Percentiles rank a stretch among this genome's conserved stretches.
phyloP scores from a whole-genome alignment of 1,140 invertebrate species.

The Dermatophagoides farinae region DNA sequence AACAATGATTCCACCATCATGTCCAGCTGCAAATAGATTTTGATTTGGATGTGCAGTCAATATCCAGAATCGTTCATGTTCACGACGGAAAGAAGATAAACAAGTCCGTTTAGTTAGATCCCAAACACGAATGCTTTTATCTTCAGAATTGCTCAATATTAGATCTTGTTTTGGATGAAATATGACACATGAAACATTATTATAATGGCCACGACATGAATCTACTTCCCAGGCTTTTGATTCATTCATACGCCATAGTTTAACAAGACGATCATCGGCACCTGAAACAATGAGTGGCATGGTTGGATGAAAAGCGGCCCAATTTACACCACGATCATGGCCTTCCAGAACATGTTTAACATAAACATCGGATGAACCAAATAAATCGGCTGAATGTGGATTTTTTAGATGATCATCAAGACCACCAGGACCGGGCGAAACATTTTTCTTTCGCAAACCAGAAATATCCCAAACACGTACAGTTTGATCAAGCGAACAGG shows the following conservation, averaged over 20 bases:
- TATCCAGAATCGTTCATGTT: slow-evolving; percentile 94
- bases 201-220: slow-evolving; percentile 94
- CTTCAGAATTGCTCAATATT: slow-evolving; percentile 91
- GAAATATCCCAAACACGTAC: slow-evolving; percentile 98
- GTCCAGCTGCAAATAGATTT: slow-evolving; percentile 66
- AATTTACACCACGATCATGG: slow-evolving; percentile 92
- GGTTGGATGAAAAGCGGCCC: slow-evolving; percentile 88
- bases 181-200: slow-evolving; percentile 92
- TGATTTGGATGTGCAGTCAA: slow-evolving; percentile 57
- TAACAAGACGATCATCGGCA: slow-evolving; percentile 90
- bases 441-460: slow-evolving; percentile 86
- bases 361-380: slow-evolving; percentile 74
- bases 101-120: slow-evolving; percentile 95
- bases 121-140: slow-evolving; percentile 95
- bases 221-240: slow-evolving; percentile 98
- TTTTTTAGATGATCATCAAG: slow-evolving; percentile 71
- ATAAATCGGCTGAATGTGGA: slow-evolving; percentile 73
- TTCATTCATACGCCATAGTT: slow-evolving; percentile 98
- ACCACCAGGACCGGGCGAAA: slow-evolving; percentile 73
- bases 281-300: slow-evolving; percentile 88
- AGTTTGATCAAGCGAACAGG: slow-evolving; percentile 91
- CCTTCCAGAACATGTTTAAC: slow-evolving; percentile 96
- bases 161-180: slow-evolving; percentile 94
- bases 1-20: slow-evolving; percentile 77
- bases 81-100: slow-evolving; percentile 77